Percentiles rank a stretch among this genome's conserved stretches.
phyloP scores from a whole-genome alignment of 2,888 invertebrate genomes.

The Alsophila aescularia region DNA sequence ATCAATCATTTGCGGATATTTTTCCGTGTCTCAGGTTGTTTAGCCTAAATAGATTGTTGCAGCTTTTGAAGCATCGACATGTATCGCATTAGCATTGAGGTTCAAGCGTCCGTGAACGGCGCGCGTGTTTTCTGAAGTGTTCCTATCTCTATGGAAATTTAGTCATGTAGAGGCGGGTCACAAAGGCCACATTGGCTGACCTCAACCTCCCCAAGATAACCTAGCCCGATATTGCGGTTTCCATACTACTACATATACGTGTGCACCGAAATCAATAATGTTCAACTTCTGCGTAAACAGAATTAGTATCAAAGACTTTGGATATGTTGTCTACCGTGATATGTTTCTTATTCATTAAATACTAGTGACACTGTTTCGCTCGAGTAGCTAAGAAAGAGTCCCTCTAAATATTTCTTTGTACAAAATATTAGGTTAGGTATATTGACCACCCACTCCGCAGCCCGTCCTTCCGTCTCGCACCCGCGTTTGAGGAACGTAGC shows the following conservation, averaged over 20 bases:
- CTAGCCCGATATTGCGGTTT: conserved; percentile 46
- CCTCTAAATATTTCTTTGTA: no score
- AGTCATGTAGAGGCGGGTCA: conserved; percentile 37
- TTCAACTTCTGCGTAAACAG: conserved; percentile 28
- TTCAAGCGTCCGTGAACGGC: conserved; percentile 31
- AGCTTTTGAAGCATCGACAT: conserved; percentile 66
- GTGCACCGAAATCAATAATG: conserved; percentile 29
- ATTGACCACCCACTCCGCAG: no score
- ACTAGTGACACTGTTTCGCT: no score
- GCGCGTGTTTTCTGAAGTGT: conserved; percentile 29
- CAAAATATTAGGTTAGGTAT: no score
- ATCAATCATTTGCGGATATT: conserved; percentile 84
- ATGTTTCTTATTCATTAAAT: not conserved
- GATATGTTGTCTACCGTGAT: not conserved
- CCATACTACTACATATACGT: conserved; percentile 28
- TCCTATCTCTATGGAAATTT: conserved; percentile 35
- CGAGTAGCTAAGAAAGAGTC: no score
- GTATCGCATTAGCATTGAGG: conserved; percentile 70
- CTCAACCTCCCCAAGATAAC: conserved; percentile 42
- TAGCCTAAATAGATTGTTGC: conserved; percentile 81
- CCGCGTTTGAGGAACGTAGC: no score
- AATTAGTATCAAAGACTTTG: not conserved
- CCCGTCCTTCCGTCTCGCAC: no score
- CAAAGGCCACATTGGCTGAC: conserved; percentile 42
- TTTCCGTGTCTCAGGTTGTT: conserved; percentile 83